Evolutionary conservation across 1,140 invertebrate genomes (phyloP).

Genomic region (Aphelinus atriplicis): DNA sequence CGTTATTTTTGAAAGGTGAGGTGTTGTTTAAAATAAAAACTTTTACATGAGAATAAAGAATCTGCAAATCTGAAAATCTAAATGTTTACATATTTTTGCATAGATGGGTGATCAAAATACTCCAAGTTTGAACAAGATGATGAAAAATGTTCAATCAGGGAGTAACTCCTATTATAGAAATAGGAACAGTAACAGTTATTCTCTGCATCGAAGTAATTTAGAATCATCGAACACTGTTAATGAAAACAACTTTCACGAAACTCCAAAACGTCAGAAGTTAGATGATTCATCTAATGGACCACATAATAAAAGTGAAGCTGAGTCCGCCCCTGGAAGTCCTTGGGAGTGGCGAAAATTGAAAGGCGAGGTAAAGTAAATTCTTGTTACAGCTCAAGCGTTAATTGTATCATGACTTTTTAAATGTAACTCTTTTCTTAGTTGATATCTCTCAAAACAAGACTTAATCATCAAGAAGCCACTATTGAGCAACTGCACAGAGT

Average conservation of each 20-base stretch:
- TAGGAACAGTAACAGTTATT: constrained; percentile 6
- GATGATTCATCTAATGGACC: constrained; percentile 6
- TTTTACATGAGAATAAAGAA: too few relatives aligned
- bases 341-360: constrained; percentile 51
- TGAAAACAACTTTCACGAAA: constrained; percentile 10
- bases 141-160: constrained; percentile 39
- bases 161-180: constrained; percentile 8
- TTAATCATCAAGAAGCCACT: constrained; percentile 60
- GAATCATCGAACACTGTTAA: neutral
- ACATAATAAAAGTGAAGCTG: constrained; percentile 11
- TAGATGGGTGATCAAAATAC: constrained; percentile 48
- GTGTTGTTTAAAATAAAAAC: neutral
- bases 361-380: constrained; percentile 42
- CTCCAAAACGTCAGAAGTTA: constrained; percentile 29
- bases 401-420: neutral
- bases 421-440: constrained; percentile 42
- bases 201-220: neutral
- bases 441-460: constrained; percentile 54
- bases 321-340: constrained; percentile 43
- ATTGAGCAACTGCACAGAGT: constrained; percentile 60
- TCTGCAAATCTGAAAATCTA: too few relatives aligned
- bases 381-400: neutral
- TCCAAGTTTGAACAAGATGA: constrained; percentile 44
- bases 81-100: too few relatives aligned
- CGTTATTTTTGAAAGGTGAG: neutral